Evolutionary conservation across 1,140 invertebrate genomes (phyloP), one percentile per base, ranked within the genome.

Genomic region (Drosophila gunungcola): DNA sequence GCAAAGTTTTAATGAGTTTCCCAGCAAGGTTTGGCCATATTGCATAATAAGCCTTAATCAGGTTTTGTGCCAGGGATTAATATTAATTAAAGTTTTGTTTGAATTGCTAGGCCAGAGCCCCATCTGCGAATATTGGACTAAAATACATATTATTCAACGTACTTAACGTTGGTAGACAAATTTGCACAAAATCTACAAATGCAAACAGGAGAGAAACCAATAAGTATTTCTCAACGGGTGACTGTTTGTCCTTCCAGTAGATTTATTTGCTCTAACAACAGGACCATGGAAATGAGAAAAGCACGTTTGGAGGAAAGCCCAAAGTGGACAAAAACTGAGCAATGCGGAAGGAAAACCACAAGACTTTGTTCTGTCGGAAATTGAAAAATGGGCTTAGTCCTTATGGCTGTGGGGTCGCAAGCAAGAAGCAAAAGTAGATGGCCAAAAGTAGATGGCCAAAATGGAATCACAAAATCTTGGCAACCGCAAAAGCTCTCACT

Each of bases 61-160:
- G 60, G 41, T 73, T 73, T 49, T 45, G 53, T 67, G 41, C 34
- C 4, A 41, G 12, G 67, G 81, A 53, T 79, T 83, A 76, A 76
- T 83, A 88, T 86, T 88, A 82, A 86, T 83, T 82, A 83, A 88
- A 86, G 83, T 88, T 83, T 57, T 78, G 64, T 83, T 83, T 79
- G 79, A 78, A 76, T 82, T 83, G 48, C 64, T 39, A 5, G 64
- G 10, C 32, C 16, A 13, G 7, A n/a, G 56, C 12, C 45, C 42
- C 53, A 63, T 38, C 61, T 68, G 60, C n/a, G 46, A 12, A 1
- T 29, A 36, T 10, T 11, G 11, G 27, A 46, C 43, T 46, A 43
- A 49, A 36, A 61, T 65, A 65, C 13, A 61, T 38, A 57, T 45
- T 62, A 48, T 65, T 61, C 36, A 12, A 43, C 39, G 56, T 46